Evolutionary conservation across 2,797 vertebrate genomes (phyloP).

Genomic region (Darevskia nairensis): DNA sequence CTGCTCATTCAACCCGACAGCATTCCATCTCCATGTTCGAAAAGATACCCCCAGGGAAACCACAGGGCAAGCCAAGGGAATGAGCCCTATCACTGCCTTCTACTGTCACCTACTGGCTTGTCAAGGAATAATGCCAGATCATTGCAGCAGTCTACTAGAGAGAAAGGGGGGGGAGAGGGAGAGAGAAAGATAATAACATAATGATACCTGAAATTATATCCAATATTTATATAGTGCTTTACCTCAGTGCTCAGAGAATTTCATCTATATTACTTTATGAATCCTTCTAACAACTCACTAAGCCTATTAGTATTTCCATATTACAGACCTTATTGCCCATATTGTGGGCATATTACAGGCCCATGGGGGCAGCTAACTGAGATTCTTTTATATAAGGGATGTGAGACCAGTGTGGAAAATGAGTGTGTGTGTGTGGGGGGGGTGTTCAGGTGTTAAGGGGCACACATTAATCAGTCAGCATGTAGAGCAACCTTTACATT

Average conservation of each 20-base stretch:
- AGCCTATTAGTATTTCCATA: not conserved
- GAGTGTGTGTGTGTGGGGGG: not conserved
- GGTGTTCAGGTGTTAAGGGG: not conserved
- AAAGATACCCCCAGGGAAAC: too few species aligned
- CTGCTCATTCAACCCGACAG: too few species aligned
- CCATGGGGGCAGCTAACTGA: too few species aligned
- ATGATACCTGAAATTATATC: not conserved
- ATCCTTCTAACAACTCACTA: not conserved
- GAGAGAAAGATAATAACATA: too few species aligned
- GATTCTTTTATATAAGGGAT: not conserved
- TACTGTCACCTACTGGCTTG: not conserved
- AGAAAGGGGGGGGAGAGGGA: too few species aligned
- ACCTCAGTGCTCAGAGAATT: not conserved
- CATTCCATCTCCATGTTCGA: too few species aligned
- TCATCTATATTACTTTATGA: not conserved
- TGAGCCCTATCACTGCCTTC: not conserved
- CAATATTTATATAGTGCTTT: not conserved
- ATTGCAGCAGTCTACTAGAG: not conserved
- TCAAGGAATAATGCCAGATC: not conserved
- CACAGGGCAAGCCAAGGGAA: not conserved
- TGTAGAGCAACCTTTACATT: conserved; percentile 2
- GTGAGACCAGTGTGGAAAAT: conserved; percentile 1
- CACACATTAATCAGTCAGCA: not conserved
- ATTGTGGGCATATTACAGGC: too few species aligned
- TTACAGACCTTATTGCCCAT: not conserved